These are phyloP conservation scores for Himalopsyche kuldschensis DNA, from an alignment of 2,888 invertebrate species.

Conservation along the genomic window DNA sequence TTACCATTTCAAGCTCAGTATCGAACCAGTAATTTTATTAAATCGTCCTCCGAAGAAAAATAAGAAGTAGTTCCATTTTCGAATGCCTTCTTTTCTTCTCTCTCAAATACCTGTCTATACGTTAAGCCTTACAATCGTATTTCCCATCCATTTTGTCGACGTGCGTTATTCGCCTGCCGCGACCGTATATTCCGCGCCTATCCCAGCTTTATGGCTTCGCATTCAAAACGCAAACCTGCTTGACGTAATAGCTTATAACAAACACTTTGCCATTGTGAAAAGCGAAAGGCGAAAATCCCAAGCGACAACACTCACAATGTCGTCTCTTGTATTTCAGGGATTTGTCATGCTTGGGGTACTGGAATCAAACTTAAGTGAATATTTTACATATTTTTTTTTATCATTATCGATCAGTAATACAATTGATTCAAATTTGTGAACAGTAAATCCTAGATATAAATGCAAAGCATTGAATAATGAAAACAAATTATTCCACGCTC, in stretches of 20 bases:
- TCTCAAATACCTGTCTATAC: slow-evolving; percentile 18
- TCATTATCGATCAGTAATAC: too few species aligned
- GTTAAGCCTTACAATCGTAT: slow-evolving; percentile 19
- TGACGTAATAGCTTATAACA: slow-evolving; percentile 26
- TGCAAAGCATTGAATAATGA: too few species aligned
- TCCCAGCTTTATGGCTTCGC: slow-evolving; percentile 19
- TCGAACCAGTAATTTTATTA: slow-evolving; percentile 8
- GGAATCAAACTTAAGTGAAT: too few species aligned
- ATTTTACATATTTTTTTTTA: too few species aligned
- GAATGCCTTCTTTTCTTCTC: slow-evolving; percentile 13
- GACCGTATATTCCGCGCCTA: slow-evolving; percentile 3
- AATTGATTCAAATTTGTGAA: too few species aligned
- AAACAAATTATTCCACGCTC: too few species aligned
- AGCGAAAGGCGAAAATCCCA: slow-evolving; percentile 9
- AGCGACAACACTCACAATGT: background rate
- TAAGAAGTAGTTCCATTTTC: background rate
- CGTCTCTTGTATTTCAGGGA: background rate
- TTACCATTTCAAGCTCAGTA: background rate
- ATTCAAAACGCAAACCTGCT: slow-evolving; percentile 21
- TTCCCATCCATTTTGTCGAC: slow-evolving; percentile 16
- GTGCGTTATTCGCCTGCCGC: slow-evolving; percentile 12
- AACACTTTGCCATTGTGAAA: slow-evolving; percentile 15
- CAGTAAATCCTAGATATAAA: too few species aligned
- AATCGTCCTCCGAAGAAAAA: slow-evolving; percentile 2
- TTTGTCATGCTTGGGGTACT: too few species aligned